These are phyloP conservation scores for Drosophila recens DNA, from an alignment of 2,888 invertebrate species.

Conservation along the genomic window DNA sequence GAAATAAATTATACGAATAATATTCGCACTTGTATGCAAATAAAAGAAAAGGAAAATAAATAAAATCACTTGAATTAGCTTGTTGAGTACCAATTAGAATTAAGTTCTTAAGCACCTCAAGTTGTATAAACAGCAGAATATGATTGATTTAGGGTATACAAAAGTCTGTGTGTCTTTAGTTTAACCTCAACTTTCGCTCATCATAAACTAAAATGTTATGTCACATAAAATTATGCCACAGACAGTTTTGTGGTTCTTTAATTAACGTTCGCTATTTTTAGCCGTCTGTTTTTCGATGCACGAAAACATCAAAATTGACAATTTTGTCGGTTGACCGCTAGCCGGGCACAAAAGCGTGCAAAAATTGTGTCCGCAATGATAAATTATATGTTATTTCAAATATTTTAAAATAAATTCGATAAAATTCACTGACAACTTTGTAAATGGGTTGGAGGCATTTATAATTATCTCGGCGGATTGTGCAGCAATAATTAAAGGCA, in stretches of 20 bases:
- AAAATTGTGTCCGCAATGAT: slow-evolving; percentile 58
- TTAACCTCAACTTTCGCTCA: not conserved
- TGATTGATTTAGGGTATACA: slow-evolving; percentile 10
- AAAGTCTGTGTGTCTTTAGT: not conserved
- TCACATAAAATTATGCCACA: slow-evolving; percentile 33
- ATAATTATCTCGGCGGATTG: slow-evolving; percentile 7
- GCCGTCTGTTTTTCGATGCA: slow-evolving; percentile 38
- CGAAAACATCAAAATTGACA: slow-evolving; percentile 59
- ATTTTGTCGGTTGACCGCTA: slow-evolving; percentile 59
- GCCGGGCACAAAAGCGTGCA: slow-evolving; percentile 56
- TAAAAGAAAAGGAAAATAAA: not conserved
- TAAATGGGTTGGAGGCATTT: slow-evolving; percentile 10
- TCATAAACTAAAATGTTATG: slow-evolving; percentile 22
- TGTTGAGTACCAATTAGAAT: slow-evolving; percentile 6
- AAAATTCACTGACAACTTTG: slow-evolving; percentile 13
- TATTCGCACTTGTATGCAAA: not conserved
- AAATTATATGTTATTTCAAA: slow-evolving; percentile 59
- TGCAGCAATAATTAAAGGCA: slow-evolving; percentile 11
- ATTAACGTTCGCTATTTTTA: slow-evolving; percentile 55
- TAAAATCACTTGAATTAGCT: slow-evolving; percentile 1
- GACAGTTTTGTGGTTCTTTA: slow-evolving; percentile 51
- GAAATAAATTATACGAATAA: not conserved
- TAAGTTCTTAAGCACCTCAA: not conserved
- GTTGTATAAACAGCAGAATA: not conserved
- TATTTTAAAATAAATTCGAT: slow-evolving; percentile 45